Evolutionary conservation across 2,888 invertebrate species (phyloP), one percentile per base, ranked within the genome.

Genomic region (Tricholauxania praeusta): DNA sequence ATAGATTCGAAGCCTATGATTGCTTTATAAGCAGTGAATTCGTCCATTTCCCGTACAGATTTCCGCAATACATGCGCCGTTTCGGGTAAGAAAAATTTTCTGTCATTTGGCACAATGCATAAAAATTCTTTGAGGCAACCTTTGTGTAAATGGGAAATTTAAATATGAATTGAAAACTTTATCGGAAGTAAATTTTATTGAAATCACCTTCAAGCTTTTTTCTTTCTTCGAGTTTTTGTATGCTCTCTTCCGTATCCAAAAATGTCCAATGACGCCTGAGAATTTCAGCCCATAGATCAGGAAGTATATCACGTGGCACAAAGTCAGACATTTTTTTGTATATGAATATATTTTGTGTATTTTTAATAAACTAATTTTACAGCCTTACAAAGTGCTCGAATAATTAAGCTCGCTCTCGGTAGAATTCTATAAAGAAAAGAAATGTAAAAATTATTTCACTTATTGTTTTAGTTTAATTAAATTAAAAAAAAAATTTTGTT

Each of bases 1-100:
- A 96, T 89, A 49, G 95, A 93, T 80, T 94, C 93, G 91, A 95
- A 96, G 15, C 96, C 96, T 63, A 92, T 89, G 47, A 93, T 92
- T 17, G 95, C 94, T 79, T 93, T 91, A 81, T 93, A 93, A 22
- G 93, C 95, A 83, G 93, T 95, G 84, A 95, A 96, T 80, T 93
- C 92, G 8, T 90, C 88, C 81, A 92, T 88, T 68, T 91, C 91
- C 60, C 89, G 90, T 39, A 95, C 91, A 0, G 95, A 94, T 70
- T 91, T 90, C 75, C 92, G 91, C 76, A 96, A 89, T 71, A 96
- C 93, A 79, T 92, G 92, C 71, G 91, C 91, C 0, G 95, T 95
- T 87, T 93, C 93, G 53, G 90, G 89, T 80, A 94, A 90, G 69
- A 91, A 90, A 85, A 95, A 96, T 87, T 96, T 96, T 79, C 92